phyloP scores from a whole-genome alignment of 2,113 vertebrate species.

The Leptosomus discolor region DNA sequence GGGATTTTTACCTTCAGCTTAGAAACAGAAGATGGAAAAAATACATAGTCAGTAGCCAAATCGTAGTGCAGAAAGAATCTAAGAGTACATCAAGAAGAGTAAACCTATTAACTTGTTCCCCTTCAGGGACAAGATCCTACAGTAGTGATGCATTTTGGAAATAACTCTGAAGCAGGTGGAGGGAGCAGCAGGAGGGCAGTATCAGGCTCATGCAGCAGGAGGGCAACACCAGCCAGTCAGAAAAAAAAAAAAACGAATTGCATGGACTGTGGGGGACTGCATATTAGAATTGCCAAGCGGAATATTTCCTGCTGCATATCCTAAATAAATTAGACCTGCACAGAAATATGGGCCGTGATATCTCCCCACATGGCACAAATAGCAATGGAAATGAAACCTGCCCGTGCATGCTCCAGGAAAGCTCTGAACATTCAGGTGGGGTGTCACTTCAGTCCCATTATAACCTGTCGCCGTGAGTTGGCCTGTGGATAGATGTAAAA shows the following conservation, averaged over 20 bases:
- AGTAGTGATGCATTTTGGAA: constrained; percentile 61
- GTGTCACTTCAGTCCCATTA: background rate
- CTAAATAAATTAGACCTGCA: constrained; percentile 57
- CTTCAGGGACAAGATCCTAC: constrained; percentile 47
- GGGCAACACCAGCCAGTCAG: constrained; percentile 41
- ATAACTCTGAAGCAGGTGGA: constrained; percentile 74
- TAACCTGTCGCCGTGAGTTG: background rate
- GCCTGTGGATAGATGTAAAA: background rate
- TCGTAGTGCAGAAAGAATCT: constrained; percentile 30
- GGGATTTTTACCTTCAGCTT: constrained; percentile 19
- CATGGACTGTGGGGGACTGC: constrained; percentile 24
- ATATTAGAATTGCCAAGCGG: constrained; percentile 62
- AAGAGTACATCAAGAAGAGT: constrained; percentile 55
- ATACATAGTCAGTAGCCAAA: constrained; percentile 20
- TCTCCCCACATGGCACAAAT: background rate
- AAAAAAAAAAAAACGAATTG: constrained; percentile 49
- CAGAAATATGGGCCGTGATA: background rate
- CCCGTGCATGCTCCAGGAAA: background rate
- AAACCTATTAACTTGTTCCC: constrained; percentile 59
- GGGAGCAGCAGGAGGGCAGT: constrained; percentile 58
- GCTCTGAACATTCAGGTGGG: background rate
- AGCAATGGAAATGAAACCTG: background rate
- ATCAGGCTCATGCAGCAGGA: constrained; percentile 47
- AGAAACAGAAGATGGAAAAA: background rate
- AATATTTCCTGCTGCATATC: constrained; percentile 52